Base-by-base conservation (phyloP, 2,113 vertebrate species). In the Brachionichthys hirsutus region DNA sequence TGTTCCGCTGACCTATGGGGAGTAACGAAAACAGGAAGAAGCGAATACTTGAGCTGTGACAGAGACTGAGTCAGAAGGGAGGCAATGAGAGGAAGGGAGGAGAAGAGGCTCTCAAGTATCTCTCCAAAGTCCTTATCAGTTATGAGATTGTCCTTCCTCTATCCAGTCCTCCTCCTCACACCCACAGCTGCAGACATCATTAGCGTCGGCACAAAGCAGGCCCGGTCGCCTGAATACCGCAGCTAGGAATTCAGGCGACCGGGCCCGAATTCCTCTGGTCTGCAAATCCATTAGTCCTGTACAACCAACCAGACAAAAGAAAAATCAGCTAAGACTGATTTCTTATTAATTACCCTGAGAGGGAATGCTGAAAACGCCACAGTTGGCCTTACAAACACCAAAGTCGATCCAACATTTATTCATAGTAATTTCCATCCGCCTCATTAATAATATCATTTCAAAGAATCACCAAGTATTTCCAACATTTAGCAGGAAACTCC, bases 1-100 rank as follows among this genome's bases (percentile, higher is more conserved):
- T 73, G 54, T 41, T 48, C 30, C 55, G 42, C 54, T 74, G 69
- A 89, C 42, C 34, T 69, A 88, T 73, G 67, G 73, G 42, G 47
- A 64, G 56, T 77, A 49, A 49, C 79, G 90, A 89, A 89, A n/a
- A 85, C 82, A 88, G 80, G 71, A 70, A 89, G 73, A 76, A 84
- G 79, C 77, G 54, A 81, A 85, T 75, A 70, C 42, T 72, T 56
- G 40, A 87, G 67, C 43, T 48, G 49, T 77, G 70, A 79, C 12
- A n/a, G n/a, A n/a, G n/a, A n/a, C n/a, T n/a, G 44, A 83, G 80
- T 64, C 63, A 78, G 56, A 57, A 54, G 65, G 55, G 18, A 69
- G 77, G 68, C 50, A 64, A 11, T 6, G 56, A 69, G 47, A 66
- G 51, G 70, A 76, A 70, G 81, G 78, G 74, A 85, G 81, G 77